Evolutionary conservation across 2,888 invertebrate species (phyloP), one percentile per base, ranked within the genome.

Genomic region (Microplitis deprimator): DNA sequence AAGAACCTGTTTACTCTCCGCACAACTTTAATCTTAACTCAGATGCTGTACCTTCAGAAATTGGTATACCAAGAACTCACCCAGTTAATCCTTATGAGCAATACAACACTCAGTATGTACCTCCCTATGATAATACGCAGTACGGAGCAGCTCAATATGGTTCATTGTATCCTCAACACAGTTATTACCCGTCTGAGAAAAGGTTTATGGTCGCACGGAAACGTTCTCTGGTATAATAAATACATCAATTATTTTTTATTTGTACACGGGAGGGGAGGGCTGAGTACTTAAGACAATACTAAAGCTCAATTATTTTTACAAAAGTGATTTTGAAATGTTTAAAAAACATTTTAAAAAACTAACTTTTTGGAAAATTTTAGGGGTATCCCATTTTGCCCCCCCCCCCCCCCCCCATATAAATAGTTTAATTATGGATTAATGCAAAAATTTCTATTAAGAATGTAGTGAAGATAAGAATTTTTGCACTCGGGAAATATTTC

Each of bases 151-250:
- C 86, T 16, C 88, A 86, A 59, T 88, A 88, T 67, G 83, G 82
- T 1, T 71, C 81, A 20, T 80, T 85, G 5, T 88, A 88, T 77
- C 84, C 85, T 4, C 81, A 81, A 41, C 79, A 79, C 62, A 79
- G 81, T 10, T 87, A 88, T 68, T 89, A 87, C 75, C 81, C 83
- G 3, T 85, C 86, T 3, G 88, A 89, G 76, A 89, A 89, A 77
- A 86, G 89, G 82, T 89, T 86, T 76, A 85, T 89, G 84, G 83
- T 88, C 1, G 79, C 87, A n/a, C 87, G 86, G 73, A 89, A 88
- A 79, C 85, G 89, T 40, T 83, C 86, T 7, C 88, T 87, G 87
- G 89, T 89, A 73, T 82, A 80, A 80, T 41, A 3, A 40, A 40
- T 40, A 40, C 59, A 20, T 50, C 10, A 2, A 40, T 65, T 64